phyloP scores from a whole-genome alignment of 2,888 invertebrate genomes.

The Boloria selene region DNA sequence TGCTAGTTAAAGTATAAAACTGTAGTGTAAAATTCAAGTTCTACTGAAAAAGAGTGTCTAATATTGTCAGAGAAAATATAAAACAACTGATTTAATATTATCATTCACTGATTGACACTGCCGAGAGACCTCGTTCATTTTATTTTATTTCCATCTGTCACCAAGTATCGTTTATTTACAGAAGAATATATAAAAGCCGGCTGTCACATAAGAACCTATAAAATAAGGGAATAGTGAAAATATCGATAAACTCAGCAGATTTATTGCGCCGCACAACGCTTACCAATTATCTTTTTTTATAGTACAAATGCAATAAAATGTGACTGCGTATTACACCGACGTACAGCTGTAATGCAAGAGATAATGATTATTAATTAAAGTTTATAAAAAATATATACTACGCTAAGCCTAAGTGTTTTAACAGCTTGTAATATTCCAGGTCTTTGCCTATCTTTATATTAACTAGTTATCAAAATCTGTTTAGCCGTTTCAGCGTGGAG shows the following conservation, averaged over 20 bases:
- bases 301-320: slow-evolving; percentile 45
- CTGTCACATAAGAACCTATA: slow-evolving; percentile 38
- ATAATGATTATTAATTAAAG: too few relatives aligned
- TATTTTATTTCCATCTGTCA: slow-evolving; percentile 29
- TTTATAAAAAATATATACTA: too few relatives aligned
- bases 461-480: too few relatives aligned
- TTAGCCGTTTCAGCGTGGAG: too few relatives aligned
- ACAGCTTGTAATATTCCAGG: too few relatives aligned
- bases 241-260: slow-evolving; percentile 55
- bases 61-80: too few relatives aligned
- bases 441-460: too few relatives aligned
- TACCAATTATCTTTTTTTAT: slow-evolving; percentile 60
- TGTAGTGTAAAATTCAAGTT: too few relatives aligned
- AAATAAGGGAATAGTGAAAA: slow-evolving; percentile 50
- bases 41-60: too few relatives aligned
- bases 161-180: slow-evolving; percentile 31
- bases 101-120: not conserved
- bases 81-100: too few relatives aligned
- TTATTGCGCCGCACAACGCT: slow-evolving; percentile 50
- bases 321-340: slow-evolving; percentile 38
- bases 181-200: slow-evolving; percentile 30
- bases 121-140: slow-evolving; percentile 8
- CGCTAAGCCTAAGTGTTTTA: too few relatives aligned
- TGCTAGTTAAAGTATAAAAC: too few relatives aligned
- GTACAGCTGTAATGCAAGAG: not conserved